Evolutionary conservation across 2,113 vertebrate genomes (phyloP).

Genomic region (Phycodurus eques): DNA sequence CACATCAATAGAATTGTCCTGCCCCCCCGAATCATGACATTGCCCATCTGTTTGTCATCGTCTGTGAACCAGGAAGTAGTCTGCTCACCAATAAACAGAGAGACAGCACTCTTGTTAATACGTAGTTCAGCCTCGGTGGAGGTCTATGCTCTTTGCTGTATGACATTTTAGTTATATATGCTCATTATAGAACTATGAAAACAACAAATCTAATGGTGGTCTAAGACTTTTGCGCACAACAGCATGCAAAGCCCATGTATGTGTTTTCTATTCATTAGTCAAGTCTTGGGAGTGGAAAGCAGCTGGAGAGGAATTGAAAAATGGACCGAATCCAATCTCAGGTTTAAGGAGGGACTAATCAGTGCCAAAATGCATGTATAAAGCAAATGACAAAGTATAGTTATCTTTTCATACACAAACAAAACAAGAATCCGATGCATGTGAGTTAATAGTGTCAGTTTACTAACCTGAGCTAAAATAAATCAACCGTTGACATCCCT

Average conservation of each 20-base stretch:
- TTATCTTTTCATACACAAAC: conserved; percentile 4
- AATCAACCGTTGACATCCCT: conserved; percentile 18
- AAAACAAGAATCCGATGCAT: conserved; percentile 26
- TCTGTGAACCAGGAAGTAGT: neutral
- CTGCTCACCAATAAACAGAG: neutral
- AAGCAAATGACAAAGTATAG: no score
- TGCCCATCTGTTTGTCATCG: neutral
- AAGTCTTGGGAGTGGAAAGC: neutral
- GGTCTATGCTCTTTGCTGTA: no score
- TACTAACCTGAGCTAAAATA: conserved; percentile 21
- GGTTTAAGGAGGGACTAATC: no score
- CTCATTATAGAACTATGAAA: neutral
- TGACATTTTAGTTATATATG: no score
- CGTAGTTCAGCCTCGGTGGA: no score
- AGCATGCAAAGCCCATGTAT: neutral
- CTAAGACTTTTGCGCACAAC: neutral
- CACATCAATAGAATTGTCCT: neutral
- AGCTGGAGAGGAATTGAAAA: neutral
- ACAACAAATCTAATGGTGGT: neutral
- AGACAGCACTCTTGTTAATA: no score
- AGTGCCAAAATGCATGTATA: no score
- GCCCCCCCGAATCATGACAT: no score
- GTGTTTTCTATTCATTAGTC: neutral
- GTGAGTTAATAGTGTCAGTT: conserved; percentile 22
- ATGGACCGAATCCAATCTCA: no score